Base-by-base conservation (phyloP, 64 coral and sea anemone genomes). In the Porites lutea region DNA sequence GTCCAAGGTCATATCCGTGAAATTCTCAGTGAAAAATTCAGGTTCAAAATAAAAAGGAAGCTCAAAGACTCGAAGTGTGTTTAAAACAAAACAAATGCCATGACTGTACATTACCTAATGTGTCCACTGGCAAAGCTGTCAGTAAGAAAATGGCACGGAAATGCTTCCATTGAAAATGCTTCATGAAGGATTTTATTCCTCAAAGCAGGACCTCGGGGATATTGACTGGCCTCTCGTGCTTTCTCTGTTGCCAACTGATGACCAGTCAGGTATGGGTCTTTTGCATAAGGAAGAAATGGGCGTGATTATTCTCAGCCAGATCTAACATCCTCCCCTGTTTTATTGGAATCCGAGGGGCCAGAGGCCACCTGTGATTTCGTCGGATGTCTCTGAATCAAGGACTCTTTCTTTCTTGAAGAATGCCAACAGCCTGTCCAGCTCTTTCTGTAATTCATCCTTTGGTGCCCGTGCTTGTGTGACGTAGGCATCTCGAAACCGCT, bases 101-200 rank as follows among this genome's bases (percentile, higher is more conserved):
- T n/a, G n/a, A n/a, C n/a, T n/a, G n/a, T n/a, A n/a, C n/a, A n/a
- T 69, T 74, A 93, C 92, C 84, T 93, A 59, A 88, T 11, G 64
- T 93, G 92, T 59, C 92, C 92, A 61, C 92, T 93, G 8, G 92
- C 88, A 22, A 93, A 93, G 50, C 83, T 87, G 72, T 93, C 92
- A 10, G 82, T 93, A 2, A 93, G 92, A 18, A 93, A 93, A 93
- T 93, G 92, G 74, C 92, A 88, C 13, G 84, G 75, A 88, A 93
- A 88, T 54, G 84, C 92, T 15, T 93, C 92, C 14, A 88, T 87
- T 7, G 92, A 88, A 79, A 81, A 88, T 4, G 84, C 92, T 75
- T 87, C 74, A 13, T 86, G 72, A 2, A 93, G 83, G 6, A 93
- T 4, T 13, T 9, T 71, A 5, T 8, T 55, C 72, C 78, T 86